phyloP scores from a whole-genome alignment of 2,113 vertebrate species.

The Epinephelus fuscoguttatus region DNA sequence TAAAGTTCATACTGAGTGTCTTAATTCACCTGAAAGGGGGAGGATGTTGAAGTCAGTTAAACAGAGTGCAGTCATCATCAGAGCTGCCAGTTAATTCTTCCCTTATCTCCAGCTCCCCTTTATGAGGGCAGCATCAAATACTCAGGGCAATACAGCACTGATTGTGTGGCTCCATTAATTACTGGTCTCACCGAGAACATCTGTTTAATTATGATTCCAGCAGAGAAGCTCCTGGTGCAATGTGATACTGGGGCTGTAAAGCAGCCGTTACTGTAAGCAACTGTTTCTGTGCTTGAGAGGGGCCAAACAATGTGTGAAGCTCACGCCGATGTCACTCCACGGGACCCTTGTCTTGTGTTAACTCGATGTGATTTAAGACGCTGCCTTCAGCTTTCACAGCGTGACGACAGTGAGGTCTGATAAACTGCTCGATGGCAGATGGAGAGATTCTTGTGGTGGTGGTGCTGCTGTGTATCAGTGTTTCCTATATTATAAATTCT shows the following conservation, averaged over 20 bases:
- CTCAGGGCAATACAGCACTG: constrained; percentile 60
- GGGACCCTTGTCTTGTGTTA: not conserved
- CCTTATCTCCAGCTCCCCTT: constrained; percentile 69
- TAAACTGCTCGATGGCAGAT: not conserved
- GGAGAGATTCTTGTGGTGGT: not conserved
- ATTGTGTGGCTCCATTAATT: constrained; percentile 80
- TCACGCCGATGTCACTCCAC: not conserved
- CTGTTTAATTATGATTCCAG: constrained; percentile 79
- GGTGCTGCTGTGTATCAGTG: not conserved
- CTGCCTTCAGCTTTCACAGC: not conserved
- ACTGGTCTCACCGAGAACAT: constrained; percentile 71
- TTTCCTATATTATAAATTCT: not conserved
- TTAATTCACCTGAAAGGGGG: not conserved
- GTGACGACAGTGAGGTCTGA: not conserved
- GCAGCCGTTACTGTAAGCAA: constrained; percentile 61
- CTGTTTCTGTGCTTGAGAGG: constrained; percentile 52
- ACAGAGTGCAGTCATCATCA: constrained; percentile 57
- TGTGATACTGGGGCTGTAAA: constrained; percentile 79
- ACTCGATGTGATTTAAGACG: constrained; percentile 22
- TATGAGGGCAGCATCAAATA: constrained; percentile 75
- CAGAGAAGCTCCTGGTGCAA: constrained; percentile 73
- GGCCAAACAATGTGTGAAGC: constrained; percentile 12
- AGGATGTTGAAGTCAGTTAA: constrained; percentile 25
- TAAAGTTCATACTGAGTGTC: not conserved
- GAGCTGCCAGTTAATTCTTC: constrained; percentile 66